phyloP scores from a whole-genome alignment of 2,888 invertebrate species.

The Apamea monoglypha region DNA sequence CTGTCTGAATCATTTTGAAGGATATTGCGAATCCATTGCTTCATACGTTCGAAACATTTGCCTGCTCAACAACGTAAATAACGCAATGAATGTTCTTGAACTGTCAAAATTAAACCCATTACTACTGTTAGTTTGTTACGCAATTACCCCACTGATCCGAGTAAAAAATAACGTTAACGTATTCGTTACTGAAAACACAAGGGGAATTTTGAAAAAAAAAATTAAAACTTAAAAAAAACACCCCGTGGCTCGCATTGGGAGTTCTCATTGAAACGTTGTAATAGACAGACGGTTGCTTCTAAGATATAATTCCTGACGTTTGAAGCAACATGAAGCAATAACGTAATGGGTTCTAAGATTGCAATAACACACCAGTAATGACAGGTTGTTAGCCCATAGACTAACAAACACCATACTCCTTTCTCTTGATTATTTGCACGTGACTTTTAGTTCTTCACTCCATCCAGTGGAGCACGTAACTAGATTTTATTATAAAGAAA shows the following conservation, averaged over 20 bases:
- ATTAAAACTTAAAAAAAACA: not conserved
- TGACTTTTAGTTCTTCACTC: conserved; percentile 35
- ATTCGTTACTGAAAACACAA: conserved; percentile 1
- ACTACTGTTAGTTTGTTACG: no score
- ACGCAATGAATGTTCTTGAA: no score
- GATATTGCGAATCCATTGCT: no score
- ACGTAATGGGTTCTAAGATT: conserved; percentile 54
- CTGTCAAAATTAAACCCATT: no score
- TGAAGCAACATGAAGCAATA: conserved; percentile 55
- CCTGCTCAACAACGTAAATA: no score
- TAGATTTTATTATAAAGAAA: not conserved
- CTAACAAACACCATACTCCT: conserved; percentile 39
- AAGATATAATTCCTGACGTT: conserved; percentile 46
- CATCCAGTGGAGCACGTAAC: not conserved
- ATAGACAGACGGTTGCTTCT: conserved; percentile 38
- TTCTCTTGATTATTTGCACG: conserved; percentile 53
- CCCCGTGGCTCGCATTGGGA: not conserved
- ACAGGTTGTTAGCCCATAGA: conserved; percentile 49
- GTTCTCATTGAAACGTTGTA: conserved; percentile 35
- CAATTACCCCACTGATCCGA: not conserved
- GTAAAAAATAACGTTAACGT: conserved; percentile 10
- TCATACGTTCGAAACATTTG: no score
- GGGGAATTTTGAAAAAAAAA: not conserved
- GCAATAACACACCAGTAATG: conserved; percentile 55
- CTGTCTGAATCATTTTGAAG: no score